Percentiles rank a stretch among this genome's conserved stretches.
These are phyloP conservation scores for Eulemur mongoz DNA, from an alignment of 2,797 vertebrate species.

Conservation along the genomic window DNA sequence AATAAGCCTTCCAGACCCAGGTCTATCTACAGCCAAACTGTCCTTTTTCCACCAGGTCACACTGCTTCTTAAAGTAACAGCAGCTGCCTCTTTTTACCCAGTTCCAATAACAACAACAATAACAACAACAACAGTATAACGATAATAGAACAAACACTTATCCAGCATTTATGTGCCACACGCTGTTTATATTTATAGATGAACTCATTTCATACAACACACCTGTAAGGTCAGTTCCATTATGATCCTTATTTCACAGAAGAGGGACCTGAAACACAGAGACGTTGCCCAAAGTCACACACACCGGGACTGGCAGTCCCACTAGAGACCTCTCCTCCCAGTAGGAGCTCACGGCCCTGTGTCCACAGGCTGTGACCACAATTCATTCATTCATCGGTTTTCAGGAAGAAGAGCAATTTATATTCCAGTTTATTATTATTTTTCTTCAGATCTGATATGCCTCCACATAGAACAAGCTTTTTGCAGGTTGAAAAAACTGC, in stretches of 20 bases:
- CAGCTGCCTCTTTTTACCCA: background rate
- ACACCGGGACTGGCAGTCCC: accelerated
- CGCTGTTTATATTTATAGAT: background rate
- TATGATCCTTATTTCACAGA: background rate
- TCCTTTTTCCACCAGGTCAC: background rate
- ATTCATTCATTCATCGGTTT: background rate
- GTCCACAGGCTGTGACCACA: background rate
- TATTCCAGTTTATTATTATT: background rate
- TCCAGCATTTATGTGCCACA: background rate
- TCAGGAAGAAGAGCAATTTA: background rate
- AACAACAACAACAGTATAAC: accelerated
- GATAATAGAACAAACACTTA: background rate
- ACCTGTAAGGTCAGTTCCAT: too few relatives aligned
- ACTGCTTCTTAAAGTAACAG: background rate
- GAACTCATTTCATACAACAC: background rate
- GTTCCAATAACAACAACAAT: background rate
- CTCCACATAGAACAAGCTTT: background rate
- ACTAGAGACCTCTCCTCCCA: background rate
- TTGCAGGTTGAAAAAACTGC: background rate
- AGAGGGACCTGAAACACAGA: background rate
- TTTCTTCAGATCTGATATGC: background rate
- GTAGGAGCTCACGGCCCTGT: background rate
- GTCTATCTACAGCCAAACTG: background rate
- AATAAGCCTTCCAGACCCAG: background rate
- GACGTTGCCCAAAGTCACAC: accelerated